These are phyloP conservation scores for Tadarida brasiliensis DNA, from an alignment of 2,797 vertebrate genomes.

Conservation along the genomic window DNA sequence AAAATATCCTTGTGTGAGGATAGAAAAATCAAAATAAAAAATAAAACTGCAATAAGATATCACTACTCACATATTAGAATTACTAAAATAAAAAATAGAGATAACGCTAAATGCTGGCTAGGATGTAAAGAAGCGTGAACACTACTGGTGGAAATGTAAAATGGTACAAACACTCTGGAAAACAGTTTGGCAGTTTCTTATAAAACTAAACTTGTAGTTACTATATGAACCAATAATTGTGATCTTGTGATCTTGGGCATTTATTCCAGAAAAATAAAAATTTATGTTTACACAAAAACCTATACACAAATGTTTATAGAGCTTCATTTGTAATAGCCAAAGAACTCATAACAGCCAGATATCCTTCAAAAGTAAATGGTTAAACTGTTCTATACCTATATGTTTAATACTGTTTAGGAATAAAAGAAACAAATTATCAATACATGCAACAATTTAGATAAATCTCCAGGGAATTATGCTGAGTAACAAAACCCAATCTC, in stretches of 20 bases:
- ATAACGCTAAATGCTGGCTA: neutral
- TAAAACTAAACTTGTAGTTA: neutral
- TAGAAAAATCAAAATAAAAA: neutral
- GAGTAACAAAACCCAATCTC: neutral
- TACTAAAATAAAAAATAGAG: neutral
- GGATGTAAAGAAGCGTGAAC: neutral
- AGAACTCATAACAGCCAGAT: neutral
- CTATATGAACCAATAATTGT: neutral
- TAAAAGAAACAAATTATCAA: neutral
- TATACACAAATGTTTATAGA: neutral
- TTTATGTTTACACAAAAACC: neutral
- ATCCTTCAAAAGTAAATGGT: neutral
- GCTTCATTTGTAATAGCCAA: conserved; percentile 15
- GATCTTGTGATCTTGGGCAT: neutral
- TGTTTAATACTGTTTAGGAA: neutral
- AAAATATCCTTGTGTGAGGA: too few relatives aligned
- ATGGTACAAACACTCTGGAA: neutral
- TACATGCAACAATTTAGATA: conserved; percentile 7
- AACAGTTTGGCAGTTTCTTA: neutral
- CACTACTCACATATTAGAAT: neutral
- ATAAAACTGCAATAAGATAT: neutral
- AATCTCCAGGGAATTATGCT: conserved; percentile 10
- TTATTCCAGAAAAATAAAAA: neutral
- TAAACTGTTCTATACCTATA: neutral
- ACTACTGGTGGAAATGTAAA: neutral